These are phyloP conservation scores for Omphaloscelis lunosa DNA, from an alignment of 2,888 invertebrate genomes.

Conservation along the genomic window DNA sequence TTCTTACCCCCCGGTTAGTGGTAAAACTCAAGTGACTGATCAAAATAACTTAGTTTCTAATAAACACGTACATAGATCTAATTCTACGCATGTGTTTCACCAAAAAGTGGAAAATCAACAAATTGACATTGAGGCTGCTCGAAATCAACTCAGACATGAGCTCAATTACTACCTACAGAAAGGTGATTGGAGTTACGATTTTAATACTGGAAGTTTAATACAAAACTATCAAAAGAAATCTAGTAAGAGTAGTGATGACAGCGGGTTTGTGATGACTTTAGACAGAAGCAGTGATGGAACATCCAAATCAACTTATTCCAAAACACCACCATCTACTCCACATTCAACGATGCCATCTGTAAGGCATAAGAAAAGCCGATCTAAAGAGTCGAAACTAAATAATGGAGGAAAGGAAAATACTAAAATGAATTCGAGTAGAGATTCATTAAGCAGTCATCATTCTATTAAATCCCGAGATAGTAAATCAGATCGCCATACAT, in stretches of 20 bases:
- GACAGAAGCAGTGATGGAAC: conserved; percentile 89
- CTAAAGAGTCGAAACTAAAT: conserved; percentile 87
- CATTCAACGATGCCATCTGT: conserved; percentile 87
- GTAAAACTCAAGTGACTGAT: conserved; percentile 90
- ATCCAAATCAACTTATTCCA: conserved; percentile 88
- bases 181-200: conserved; percentile 89
- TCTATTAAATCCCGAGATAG: conserved; percentile 88
- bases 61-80: conserved; percentile 91
- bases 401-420: conserved; percentile 82
- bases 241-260: conserved; percentile 89
- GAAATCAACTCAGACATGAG: conserved; percentile 87
- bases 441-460: conserved; percentile 89
- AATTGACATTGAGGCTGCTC: conserved; percentile 86
- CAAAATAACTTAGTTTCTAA: conserved; percentile 87
- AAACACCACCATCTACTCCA: conserved; percentile 88
- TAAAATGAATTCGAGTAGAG: conserved; percentile 87
- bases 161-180: conserved; percentile 88
- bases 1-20: conserved; percentile 91
- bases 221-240: conserved; percentile 89
- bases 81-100: conserved; percentile 91
- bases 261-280: conserved; percentile 89
- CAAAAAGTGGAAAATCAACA: conserved; percentile 85
- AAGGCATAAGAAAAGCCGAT: conserved; percentile 87
- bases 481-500: conserved; percentile 87
- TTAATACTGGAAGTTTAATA: conserved; percentile 87